Base-by-base conservation (phyloP, 2,113 vertebrate species). In the Saguinus imperator region DNA sequence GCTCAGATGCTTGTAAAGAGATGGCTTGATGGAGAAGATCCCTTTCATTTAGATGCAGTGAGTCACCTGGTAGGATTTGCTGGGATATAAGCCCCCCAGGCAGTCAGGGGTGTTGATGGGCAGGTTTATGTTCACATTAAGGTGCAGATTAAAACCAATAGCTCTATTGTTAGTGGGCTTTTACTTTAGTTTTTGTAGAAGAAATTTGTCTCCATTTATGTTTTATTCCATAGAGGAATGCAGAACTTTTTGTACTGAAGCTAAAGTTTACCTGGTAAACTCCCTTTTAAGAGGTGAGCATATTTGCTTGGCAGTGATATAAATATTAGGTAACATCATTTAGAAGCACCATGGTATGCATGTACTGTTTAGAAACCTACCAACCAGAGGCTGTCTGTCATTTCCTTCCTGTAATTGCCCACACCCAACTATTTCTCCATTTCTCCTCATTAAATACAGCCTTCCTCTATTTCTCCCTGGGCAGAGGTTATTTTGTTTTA, bases 111-210 rank as follows among this genome's bases (percentile, higher is more conserved):
- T 93, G 43, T 16, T 16, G 6, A 37, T 14, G 55, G 61, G 89
- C 98, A 29, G 9, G 85, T 97, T 11, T 89, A 35, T 91, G 90
- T 81, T 25, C 75, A 16, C 20, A 0, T 48, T 92, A 61, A n/a
- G 35, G 37, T 5, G 48, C 50, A 25, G 35, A 48, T 76, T 43
- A 87, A 94, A 68, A 45, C 40, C 29, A 73, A 7, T 13, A 37
- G 14, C 57, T 91, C 81, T 23, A 70, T 89, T 37, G 21, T 70
- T 58, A 73, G 6, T 45, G 40, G 83, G 58, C 81, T 97, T 73
- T 79, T 45, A 6, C 10, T 80, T 43, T 95, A 66, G 57, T 95
- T 97, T 55, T 85, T 97, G 95, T 79, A 50, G 73, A 95, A 95
- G 48, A 70, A 85, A 80, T 45, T 64, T 16, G 68, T 27, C 48